phyloP scores from a whole-genome alignment of 64 coral and sea anemone genomes.

The Hydrozoanthus tunicans region DNA sequence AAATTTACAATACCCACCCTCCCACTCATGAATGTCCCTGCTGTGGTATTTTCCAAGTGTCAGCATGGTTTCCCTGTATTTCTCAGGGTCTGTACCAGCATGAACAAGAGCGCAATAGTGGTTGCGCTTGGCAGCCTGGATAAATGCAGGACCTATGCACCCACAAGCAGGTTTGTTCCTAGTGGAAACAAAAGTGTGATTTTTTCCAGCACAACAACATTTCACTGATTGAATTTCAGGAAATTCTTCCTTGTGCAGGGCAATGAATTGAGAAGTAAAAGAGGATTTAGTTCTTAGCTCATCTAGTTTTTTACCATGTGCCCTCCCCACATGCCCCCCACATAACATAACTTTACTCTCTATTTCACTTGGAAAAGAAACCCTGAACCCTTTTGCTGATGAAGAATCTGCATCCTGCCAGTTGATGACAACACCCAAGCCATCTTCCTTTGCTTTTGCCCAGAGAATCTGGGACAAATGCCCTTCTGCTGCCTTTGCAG shows the following conservation, averaged over 20 bases:
- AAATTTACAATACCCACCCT: conserved; percentile 38
- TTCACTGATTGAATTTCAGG: conserved; percentile 40
- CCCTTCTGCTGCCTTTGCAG: conserved; percentile 21
- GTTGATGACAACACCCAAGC: neutral
- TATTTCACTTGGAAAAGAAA: neutral
- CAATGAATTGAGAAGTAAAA: conserved; percentile 24
- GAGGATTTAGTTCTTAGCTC: conserved; percentile 20
- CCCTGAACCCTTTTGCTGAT: neutral
- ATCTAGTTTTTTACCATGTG: conserved; percentile 53
- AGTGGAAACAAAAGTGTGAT: conserved; percentile 52
- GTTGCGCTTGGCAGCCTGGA: conserved; percentile 50
- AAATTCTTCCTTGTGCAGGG: conserved; percentile 53
- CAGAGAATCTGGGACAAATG: conserved; percentile 2
- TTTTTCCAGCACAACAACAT: conserved; percentile 60
- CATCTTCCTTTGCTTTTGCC: conserved; percentile 25
- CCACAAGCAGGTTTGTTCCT: conserved; percentile 59
- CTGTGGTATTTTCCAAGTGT: conserved; percentile 20
- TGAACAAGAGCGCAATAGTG: conserved; percentile 62
- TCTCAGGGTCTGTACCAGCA: conserved; percentile 44
- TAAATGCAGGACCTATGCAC: conserved; percentile 52
- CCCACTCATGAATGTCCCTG: conserved; percentile 17
- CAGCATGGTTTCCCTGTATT: conserved; percentile 55
- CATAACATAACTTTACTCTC: conserved; percentile 15
- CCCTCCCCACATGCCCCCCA: conserved; percentile 67
- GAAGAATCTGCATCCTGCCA: conserved; percentile 33